These are phyloP conservation scores for crab-eating macaque (Macaca fascicularis) DNA, from an alignment of 2,113 vertebrate genomes.

Conservation along the genomic window DNA sequence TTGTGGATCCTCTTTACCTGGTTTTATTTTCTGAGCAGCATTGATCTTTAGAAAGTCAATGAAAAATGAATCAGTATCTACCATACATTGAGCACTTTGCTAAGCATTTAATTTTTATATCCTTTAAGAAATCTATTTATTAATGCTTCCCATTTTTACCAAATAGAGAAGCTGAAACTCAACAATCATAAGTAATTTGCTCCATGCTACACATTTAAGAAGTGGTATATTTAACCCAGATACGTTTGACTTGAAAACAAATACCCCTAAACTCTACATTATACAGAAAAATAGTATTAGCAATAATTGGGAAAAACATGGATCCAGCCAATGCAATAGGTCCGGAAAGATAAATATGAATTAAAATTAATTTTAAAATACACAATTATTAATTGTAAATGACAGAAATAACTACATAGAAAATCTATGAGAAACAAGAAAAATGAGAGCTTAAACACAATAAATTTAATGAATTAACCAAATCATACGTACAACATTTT, in stretches of 20 bases:
- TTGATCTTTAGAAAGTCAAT: neutral
- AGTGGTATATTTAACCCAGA: neutral
- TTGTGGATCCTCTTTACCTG: neutral
- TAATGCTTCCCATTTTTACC: neutral
- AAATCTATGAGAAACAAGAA: conserved; percentile 24
- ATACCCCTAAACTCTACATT: neutral
- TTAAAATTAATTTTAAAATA: neutral
- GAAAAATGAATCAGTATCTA: neutral
- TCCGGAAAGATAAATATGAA: conserved; percentile 5
- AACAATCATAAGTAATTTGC: neutral
- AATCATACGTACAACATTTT: neutral
- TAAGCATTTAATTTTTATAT: neutral
- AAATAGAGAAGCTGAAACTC: neutral
- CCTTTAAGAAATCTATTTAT: neutral
- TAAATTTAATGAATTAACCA: neutral
- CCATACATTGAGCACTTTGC: neutral
- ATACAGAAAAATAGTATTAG: neutral
- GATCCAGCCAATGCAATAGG: neutral
- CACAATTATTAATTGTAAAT: neutral
- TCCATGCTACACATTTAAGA: neutral
- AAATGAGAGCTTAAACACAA: neutral
- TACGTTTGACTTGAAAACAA: neutral
- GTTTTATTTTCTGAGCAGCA: neutral
- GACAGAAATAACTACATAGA: neutral
- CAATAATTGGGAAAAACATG: neutral